Conservation (phyloP, 2,113 vertebrate species). For the Ailurus styani region DNA sequence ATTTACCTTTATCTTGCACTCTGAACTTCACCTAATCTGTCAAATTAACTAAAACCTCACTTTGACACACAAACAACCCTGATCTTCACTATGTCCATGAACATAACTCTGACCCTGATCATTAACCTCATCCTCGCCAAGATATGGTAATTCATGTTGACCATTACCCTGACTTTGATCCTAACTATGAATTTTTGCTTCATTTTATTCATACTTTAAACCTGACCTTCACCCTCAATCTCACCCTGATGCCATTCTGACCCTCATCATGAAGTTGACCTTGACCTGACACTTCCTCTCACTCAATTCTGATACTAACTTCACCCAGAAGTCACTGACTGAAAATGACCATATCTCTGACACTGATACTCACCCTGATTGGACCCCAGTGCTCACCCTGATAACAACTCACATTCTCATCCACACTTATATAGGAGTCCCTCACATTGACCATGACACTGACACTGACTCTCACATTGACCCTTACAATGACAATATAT, state of each 20-base stretch:
- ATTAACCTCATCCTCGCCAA: neutral
- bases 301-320: neutral
- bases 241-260: neutral
- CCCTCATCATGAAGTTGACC: neutral
- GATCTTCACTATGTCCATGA: neutral
- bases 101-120: neutral
- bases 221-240: neutral
- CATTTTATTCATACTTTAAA: neutral
- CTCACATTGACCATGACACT: neutral
- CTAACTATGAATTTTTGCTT: neutral
- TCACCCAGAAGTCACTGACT: neutral
- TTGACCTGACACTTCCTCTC: neutral
- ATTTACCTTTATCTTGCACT: neutral
- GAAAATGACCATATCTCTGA: neutral
- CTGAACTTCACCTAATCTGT: neutral
- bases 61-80: neutral
- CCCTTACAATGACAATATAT: neutral
- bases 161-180: neutral
- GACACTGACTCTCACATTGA: neutral
- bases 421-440: too few relatives aligned
- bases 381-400: neutral
- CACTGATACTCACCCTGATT: neutral
- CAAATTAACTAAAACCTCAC: neutral
- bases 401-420: neutral
- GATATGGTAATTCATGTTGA: neutral